Percentiles rank a stretch among this genome's conserved stretches.
Evolutionary conservation across 2,113 vertebrate genomes (phyloP).

Genomic region (Hyperoodon ampullatus): DNA sequence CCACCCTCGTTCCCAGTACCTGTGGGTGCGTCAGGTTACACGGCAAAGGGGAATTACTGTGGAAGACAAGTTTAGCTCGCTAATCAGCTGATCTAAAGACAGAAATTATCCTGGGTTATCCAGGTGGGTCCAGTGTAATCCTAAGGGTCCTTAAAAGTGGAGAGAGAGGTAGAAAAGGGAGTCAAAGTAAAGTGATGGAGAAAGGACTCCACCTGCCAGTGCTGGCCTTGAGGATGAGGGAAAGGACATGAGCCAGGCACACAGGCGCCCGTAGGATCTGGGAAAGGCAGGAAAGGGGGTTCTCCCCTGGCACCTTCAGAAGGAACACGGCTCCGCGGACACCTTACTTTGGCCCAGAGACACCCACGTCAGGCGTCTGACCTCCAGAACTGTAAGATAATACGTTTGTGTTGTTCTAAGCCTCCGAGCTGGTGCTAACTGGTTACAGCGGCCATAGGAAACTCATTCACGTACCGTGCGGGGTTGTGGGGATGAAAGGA

Average conservation of each 20-base stretch:
- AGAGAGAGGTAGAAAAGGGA: not conserved
- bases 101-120: fast-evolving
- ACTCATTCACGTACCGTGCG: fast-evolving
- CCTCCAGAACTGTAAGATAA: not conserved
- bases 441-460: not conserved
- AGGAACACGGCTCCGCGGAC: fast-evolving
- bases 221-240: not conserved
- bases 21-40: fast-evolving
- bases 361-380: fast-evolving
- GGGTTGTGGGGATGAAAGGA: not conserved
- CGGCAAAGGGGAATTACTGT: fast-evolving
- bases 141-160: not conserved
- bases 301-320: not conserved
- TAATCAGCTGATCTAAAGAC: not conserved
- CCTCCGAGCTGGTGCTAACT: fast-evolving
- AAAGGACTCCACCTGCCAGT: fast-evolving
- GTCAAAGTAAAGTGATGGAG: fast-evolving
- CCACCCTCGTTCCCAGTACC: fast-evolving
- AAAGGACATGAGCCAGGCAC: fast-evolving
- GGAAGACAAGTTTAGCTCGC: fast-evolving
- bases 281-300: fast-evolving
- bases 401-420: too few species aligned
- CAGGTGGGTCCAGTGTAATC: fast-evolving
- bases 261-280: fast-evolving
- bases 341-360: not conserved